Base-by-base conservation (phyloP, 1,140 invertebrate species). In the Octopus sinensis region DNA sequence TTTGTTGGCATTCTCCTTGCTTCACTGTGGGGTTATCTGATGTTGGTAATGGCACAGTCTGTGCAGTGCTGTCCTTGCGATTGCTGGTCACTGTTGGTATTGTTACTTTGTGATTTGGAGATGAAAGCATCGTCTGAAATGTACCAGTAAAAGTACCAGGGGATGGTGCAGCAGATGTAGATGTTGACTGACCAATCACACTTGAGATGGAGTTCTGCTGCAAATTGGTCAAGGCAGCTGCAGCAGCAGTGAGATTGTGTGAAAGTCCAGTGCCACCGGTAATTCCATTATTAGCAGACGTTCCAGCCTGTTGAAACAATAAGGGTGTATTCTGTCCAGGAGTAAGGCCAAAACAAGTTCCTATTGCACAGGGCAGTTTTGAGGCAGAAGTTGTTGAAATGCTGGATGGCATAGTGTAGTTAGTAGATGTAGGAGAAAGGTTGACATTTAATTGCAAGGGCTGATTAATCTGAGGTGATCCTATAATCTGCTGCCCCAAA, bases 301-400 rank as follows among this genome's bases (percentile, higher is more conserved):
- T 23, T 23, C 76, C 76, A 52, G 76, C 76, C 76, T 77, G 76
- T 53, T 77, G 76, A 77, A 77, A 77, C 17, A 77, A 13, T 51
- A 77, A 17, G 6, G 76, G 52, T 77, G 76, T 43, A 53, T 43
- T 77, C 30, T 77, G 76, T 53, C n/a, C 76, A 77, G 76, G 52
- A 52, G 17, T 53, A 77, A 77, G 30, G 52, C 76, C 52, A 77
- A 77, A 53, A 43, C 76, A 30, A 51, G 13, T 77, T 77, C 17
- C 43, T 77, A 77, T 77, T 7, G 76, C 17, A 77, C n/a, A 23
- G 6, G 76, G 52, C 30, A 77, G 23, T 43, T 77, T 77, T 7
- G 76, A 53, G 13, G 76, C 76, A 5, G 52, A 17, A 23, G 30
- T 77, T 17, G 76, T 52, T 43, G 76, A 53, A 17, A 77, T n/a